phyloP scores from a whole-genome alignment of 2,888 invertebrate genomes.

The Venustoraphidia nigricollis region DNA sequence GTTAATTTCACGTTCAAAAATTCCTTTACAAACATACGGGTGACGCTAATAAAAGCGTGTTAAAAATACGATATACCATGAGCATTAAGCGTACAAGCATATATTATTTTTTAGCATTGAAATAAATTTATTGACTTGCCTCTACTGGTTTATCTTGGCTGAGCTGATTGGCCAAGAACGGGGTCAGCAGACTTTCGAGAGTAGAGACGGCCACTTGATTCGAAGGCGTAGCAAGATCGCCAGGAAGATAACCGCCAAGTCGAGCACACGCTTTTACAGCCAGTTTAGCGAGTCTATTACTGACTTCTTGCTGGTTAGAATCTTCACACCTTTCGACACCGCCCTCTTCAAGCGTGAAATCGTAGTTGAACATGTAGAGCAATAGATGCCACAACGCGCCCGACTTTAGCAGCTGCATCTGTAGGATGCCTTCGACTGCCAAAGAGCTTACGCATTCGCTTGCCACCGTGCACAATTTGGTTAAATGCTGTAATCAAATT shows the following conservation, averaged over 20 bases:
- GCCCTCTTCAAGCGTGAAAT: conserved; percentile 93
- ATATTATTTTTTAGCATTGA: neutral
- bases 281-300: conserved; percentile 83
- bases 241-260: conserved; percentile 51
- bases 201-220: conserved; percentile 40
- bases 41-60: no score
- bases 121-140: conserved; percentile 27
- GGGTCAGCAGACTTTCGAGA: conserved; percentile 61
- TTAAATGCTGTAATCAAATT: conserved; percentile 60
- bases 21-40: no score
- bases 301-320: conserved; percentile 78
- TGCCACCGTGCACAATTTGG: conserved; percentile 69
- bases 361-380: conserved; percentile 82
- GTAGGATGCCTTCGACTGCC: conserved; percentile 71
- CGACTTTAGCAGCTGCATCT: conserved; percentile 65
- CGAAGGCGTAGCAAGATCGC: conserved; percentile 34
- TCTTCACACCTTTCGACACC: conserved; percentile 63
- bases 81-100: no score
- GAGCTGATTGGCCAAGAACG: conserved; percentile 69
- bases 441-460: conserved; percentile 83
- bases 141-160: conserved; percentile 58
- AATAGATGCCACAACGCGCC: conserved; percentile 88
- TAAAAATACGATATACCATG: no score
- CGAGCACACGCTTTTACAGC: conserved; percentile 73
- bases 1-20: no score